phyloP scores from a whole-genome alignment of 2,113 vertebrate species.

The Nematolebias whitei region DNA sequence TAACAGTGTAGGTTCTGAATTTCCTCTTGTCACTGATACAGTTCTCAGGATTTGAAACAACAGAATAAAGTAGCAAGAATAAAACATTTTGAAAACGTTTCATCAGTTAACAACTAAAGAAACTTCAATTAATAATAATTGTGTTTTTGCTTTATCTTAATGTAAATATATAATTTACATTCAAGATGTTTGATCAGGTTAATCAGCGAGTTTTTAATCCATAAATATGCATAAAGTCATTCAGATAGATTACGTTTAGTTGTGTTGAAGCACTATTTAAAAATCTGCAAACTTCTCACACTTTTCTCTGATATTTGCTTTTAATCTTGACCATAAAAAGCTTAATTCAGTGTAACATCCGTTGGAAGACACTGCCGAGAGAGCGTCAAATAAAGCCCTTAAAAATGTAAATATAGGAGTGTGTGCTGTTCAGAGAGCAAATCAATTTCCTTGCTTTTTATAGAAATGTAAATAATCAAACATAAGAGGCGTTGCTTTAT shows the following conservation, averaged over 20 bases:
- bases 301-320: conserved; percentile 23
- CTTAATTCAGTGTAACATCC: conserved; percentile 12
- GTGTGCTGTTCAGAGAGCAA: conserved; percentile 49
- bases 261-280: conserved; percentile 4
- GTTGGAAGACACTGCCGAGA: background rate
- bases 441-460: conserved; percentile 71
- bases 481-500: conserved; percentile 47
- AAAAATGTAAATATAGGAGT: conserved; percentile 56
- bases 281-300: conserved; percentile 43
- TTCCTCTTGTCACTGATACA: too few species aligned
- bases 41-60: too few species aligned
- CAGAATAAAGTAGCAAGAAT: too few species aligned
- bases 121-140: too few species aligned
- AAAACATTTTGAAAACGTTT: too few species aligned
- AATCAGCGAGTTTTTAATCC: too few species aligned
- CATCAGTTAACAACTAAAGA: too few species aligned
- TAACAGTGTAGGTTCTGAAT: too few species aligned
- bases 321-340: conserved; percentile 36
- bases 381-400: conserved; percentile 30
- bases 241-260: conserved; percentile 9
- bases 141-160: conserved; percentile 31
- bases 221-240: conserved; percentile 17
- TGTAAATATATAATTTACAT: conserved; percentile 61
- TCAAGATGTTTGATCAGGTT: background rate
- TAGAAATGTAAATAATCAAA: conserved; percentile 70